A percentile compares a stretch with the other conserved stretches of the same genome.
phyloP scores from a whole-genome alignment of 2,113 vertebrate genomes.

The Pionites leucogaster region DNA sequence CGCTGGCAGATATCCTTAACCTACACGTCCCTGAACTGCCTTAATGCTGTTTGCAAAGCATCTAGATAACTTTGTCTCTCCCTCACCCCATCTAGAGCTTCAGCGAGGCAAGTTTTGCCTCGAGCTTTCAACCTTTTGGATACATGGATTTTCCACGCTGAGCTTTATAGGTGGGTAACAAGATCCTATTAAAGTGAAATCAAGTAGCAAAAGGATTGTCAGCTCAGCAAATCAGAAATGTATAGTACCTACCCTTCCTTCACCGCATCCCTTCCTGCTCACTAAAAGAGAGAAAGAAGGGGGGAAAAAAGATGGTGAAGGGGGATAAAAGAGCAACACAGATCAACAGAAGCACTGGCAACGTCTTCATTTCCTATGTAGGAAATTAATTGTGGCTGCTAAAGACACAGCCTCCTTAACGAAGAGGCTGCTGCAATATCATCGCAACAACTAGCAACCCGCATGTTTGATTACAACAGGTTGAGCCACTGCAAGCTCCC shows the following conservation, averaged over 20 bases:
- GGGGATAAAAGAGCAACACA: not conserved
- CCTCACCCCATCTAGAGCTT: not conserved
- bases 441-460: slow-evolving; percentile 76
- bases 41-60: slow-evolving; percentile 11
- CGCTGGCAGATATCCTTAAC: slow-evolving; percentile 62
- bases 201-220: slow-evolving; percentile 40
- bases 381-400: slow-evolving; percentile 44
- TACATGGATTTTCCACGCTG: not conserved
- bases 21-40: not conserved
- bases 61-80: not conserved
- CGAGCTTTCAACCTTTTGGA: slow-evolving; percentile 42
- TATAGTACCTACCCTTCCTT: not conserved
- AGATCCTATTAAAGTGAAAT: slow-evolving; percentile 54
- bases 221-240: slow-evolving; percentile 15
- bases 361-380: not conserved
- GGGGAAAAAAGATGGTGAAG: accelerated
- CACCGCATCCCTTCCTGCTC: not conserved
- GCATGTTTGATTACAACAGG: slow-evolving; percentile 77
- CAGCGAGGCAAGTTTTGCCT: slow-evolving; percentile 30
- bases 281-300: not conserved
- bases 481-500: slow-evolving; percentile 74
- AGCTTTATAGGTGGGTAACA: slow-evolving; percentile 19
- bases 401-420: slow-evolving; percentile 59
- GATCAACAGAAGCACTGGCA: not conserved
- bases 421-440: slow-evolving; percentile 81